These are phyloP conservation scores for Melanitta fusca DNA, from an alignment of 2,797 vertebrate genomes.

Conservation along the genomic window DNA sequence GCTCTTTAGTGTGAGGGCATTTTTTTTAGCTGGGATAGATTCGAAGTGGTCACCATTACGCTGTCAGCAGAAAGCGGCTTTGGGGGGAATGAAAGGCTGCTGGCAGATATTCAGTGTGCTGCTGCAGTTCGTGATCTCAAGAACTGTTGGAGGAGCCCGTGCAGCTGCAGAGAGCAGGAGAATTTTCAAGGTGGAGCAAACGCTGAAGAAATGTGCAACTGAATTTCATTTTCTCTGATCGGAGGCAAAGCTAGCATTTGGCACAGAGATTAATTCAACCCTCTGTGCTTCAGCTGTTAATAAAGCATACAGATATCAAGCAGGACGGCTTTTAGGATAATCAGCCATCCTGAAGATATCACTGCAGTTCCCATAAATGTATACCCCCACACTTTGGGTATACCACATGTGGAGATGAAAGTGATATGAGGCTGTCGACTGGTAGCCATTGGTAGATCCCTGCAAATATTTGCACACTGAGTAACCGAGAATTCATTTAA, in stretches of 20 bases:
- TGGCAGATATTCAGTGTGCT: background rate
- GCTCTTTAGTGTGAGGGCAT: background rate
- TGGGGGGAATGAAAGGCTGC: fast-evolving
- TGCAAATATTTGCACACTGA: constrained; percentile 8
- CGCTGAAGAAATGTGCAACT: background rate
- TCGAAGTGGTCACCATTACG: background rate
- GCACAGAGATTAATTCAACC: background rate
- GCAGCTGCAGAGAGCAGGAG: background rate
- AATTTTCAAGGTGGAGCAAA: background rate
- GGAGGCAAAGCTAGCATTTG: background rate
- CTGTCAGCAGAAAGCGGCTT: background rate
- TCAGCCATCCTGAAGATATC: background rate
- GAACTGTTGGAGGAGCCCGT: background rate
- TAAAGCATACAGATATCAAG: background rate
- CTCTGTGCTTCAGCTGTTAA: background rate
- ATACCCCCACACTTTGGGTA: background rate
- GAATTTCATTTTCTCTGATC: background rate
- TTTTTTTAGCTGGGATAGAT: background rate
- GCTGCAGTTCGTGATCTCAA: background rate
- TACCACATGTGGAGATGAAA: background rate
- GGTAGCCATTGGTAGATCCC: background rate
- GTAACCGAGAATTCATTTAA: background rate
- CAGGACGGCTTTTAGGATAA: background rate
- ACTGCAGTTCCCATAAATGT: background rate
- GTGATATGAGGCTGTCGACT: background rate